phyloP scores from a whole-genome alignment of 2,113 vertebrate genomes.

The Apistogramma diplotaenia region DNA sequence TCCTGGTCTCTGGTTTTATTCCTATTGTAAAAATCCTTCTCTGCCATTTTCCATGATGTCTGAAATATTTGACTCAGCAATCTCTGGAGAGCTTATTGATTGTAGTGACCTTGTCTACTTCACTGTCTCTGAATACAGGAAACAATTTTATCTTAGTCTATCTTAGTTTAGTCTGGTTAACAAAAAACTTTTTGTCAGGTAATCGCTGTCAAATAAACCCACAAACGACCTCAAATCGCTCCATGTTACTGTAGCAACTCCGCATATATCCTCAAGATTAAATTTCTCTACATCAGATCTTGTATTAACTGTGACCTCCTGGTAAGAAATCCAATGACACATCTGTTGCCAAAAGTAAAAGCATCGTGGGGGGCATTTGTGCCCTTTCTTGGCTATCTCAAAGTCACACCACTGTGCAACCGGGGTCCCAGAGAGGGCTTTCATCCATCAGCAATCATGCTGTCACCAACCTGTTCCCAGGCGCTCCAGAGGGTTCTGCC shows the following conservation, averaged over 20 bases:
- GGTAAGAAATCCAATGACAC: not conserved
- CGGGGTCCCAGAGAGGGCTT: not conserved
- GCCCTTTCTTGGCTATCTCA: not conserved
- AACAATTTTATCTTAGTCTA: not conserved
- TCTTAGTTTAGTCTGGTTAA: not conserved
- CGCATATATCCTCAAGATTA: not conserved
- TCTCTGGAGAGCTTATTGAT: not conserved
- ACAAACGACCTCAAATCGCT: not conserved
- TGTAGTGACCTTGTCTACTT: not conserved
- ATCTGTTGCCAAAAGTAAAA: not conserved
- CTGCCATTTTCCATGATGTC: not conserved
- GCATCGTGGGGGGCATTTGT: not conserved
- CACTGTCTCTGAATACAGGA: not conserved
- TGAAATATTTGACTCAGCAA: not conserved
- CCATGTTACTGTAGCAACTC: not conserved
- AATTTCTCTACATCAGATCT: not conserved
- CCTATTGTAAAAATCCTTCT: not conserved
- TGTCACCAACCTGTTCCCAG: slow-evolving; percentile 86
- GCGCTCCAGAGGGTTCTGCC: slow-evolving; percentile 89
- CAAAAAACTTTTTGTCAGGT: not conserved
- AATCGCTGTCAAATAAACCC: not conserved
- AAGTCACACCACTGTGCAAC: not conserved
- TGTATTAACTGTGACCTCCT: not conserved
- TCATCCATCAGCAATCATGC: not conserved
- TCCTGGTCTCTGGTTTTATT: not conserved